Evolutionary conservation across 2,797 vertebrate genomes (phyloP).

Genomic region (Numenius phaeopus): DNA sequence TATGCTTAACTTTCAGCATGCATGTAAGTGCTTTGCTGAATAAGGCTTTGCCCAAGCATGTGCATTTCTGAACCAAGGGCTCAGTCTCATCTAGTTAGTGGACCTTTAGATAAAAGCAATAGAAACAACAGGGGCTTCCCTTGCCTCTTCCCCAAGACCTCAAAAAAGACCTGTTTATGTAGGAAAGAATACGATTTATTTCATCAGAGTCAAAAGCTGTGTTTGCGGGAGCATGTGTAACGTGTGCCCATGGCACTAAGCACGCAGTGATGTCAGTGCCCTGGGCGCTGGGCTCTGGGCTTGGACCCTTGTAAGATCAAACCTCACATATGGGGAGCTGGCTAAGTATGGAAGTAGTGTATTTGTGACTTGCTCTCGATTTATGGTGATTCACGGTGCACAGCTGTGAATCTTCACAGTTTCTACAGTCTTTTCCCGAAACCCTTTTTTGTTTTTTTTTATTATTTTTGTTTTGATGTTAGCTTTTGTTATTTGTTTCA

Average conservation of each 20-base stretch:
- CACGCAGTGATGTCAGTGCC: neutral
- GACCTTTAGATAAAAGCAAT: neutral
- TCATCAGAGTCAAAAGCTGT: neutral
- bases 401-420: neutral
- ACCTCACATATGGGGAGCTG: accelerated
- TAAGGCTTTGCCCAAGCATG: neutral
- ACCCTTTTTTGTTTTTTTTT: neutral
- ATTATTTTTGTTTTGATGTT: neutral
- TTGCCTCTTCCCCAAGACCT: neutral
- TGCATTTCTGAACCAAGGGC: neutral
- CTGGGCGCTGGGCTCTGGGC: neutral
- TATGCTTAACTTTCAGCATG: neutral
- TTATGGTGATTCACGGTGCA: neutral
- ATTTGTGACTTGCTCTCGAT: neutral
- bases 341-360: neutral
- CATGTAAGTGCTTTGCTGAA: neutral
- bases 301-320: neutral
- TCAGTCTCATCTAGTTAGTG: neutral
- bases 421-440: neutral
- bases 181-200: neutral
- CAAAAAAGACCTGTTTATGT: neutral
- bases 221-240: neutral
- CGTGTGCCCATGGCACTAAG: accelerated
- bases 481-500: neutral
- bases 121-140: neutral